phyloP scores from a whole-genome alignment of 2,797 vertebrate species.

The Cryptoblepharus egeriae region DNA sequence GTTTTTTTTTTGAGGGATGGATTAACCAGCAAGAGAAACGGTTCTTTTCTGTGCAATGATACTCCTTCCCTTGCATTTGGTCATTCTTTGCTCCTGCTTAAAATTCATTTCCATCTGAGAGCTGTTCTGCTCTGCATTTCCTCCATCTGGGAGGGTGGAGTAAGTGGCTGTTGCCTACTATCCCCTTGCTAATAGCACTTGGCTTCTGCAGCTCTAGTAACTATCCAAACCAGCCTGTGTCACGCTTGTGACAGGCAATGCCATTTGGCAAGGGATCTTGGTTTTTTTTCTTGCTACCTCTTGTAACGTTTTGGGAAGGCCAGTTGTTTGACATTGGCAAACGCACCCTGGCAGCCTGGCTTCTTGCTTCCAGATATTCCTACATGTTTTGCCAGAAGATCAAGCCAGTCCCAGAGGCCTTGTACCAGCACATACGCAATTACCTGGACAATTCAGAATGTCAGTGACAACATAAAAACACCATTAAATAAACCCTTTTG shows the following conservation, averaged over 20 bases:
- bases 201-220: slow-evolving; percentile 31
- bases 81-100: slow-evolving; percentile 28
- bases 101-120: slow-evolving; percentile 40
- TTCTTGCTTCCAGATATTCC: slow-evolving; percentile 32
- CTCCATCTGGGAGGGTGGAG: slow-evolving; percentile 52
- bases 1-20: not conserved
- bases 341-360: slow-evolving; percentile 40
- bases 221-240: slow-evolving; percentile 34
- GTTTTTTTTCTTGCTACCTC: slow-evolving; percentile 40
- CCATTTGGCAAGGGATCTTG: slow-evolving; percentile 46
- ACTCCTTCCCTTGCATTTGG: not conserved
- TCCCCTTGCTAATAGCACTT: slow-evolving; percentile 54
- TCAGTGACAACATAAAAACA: slow-evolving; percentile 30
- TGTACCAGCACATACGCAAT: slow-evolving; percentile 40
- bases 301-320: slow-evolving; percentile 46
- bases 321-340: slow-evolving; percentile 52
- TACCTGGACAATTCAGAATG: slow-evolving; percentile 40
- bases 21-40: slow-evolving; percentile 6
- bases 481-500: not conserved
- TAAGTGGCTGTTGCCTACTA: slow-evolving; percentile 44
- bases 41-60: not conserved
- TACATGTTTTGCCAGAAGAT: slow-evolving; percentile 47
- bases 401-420: slow-evolving; percentile 43
- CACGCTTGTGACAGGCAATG: slow-evolving; percentile 36
- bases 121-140: slow-evolving; percentile 35